These are phyloP conservation scores for Bombus turneri DNA, from an alignment of 1,140 invertebrate species.

Conservation along the genomic window DNA sequence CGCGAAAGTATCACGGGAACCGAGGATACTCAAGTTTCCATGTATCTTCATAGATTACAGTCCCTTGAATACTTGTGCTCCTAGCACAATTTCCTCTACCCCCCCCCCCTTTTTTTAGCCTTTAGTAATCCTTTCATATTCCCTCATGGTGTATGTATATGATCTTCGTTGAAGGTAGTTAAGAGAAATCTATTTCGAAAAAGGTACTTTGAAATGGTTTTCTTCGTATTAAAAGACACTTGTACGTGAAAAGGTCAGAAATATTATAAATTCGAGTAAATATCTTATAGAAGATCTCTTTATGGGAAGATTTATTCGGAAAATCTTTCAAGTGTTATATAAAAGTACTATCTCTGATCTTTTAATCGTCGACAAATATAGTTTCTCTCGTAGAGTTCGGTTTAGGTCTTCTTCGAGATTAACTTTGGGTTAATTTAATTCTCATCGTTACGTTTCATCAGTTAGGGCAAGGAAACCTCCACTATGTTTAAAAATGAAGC, in stretches of 20 bases:
- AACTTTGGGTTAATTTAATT: too few species aligned
- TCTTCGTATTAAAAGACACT: not conserved
- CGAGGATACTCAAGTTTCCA: not conserved
- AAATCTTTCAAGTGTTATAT: not conserved
- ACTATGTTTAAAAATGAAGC: not conserved
- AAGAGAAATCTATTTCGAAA: not conserved
- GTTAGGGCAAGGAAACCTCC: not conserved
- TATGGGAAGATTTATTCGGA: not conserved
- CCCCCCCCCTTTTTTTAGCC: too few species aligned
- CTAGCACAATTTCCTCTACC: not conserved
- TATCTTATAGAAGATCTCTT: not conserved
- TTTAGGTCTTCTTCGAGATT: too few species aligned
- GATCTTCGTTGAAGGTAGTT: not conserved
- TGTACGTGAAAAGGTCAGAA: not conserved
- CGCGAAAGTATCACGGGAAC: not conserved
- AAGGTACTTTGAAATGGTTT: not conserved
- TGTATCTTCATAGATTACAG: slow-evolving; percentile 3
- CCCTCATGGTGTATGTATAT: too few species aligned
- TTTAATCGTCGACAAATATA: too few species aligned
- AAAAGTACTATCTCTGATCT: too few species aligned
- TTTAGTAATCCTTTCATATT: not conserved
- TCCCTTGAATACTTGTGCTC: not conserved
- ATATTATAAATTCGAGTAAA: not conserved
- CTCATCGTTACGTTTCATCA: too few species aligned
- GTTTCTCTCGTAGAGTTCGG: too few species aligned